These are phyloP conservation scores for Nephotettix cincticeps DNA, from an alignment of 1,140 invertebrate genomes.

Conservation along the genomic window DNA sequence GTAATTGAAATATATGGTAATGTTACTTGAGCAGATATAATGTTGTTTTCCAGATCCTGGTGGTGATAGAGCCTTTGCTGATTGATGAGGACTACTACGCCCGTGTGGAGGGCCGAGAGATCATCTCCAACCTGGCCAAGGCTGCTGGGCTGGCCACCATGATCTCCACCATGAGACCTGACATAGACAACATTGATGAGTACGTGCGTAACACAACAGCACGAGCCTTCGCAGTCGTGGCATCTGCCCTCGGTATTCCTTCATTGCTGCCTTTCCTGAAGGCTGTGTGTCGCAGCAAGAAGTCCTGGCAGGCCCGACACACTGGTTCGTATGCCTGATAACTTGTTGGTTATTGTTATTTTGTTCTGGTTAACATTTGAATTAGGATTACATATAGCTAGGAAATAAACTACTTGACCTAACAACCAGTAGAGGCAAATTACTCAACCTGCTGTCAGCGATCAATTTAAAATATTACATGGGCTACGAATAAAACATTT, in stretches of 20 bases:
- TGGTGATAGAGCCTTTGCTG: conserved; percentile 97
- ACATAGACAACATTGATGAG: conserved; percentile 99
- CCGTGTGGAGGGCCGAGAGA: conserved; percentile 97
- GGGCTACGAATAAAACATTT: too few relatives aligned
- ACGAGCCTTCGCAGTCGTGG: conserved; percentile 98
- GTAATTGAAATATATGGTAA: too few relatives aligned
- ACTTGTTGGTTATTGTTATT: too few relatives aligned
- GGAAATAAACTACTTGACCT: too few relatives aligned
- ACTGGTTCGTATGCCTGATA: conserved; percentile 75
- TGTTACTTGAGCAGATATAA: too few relatives aligned
- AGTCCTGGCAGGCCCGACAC: conserved; percentile 99
- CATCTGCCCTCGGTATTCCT: conserved; percentile 97
- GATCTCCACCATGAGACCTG: conserved; percentile 99
- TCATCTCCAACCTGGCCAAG: conserved; percentile 99
- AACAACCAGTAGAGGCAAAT: too few relatives aligned
- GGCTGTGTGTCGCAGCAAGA: conserved; percentile 98
- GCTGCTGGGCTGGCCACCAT: conserved; percentile 99
- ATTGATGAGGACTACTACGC: conserved; percentile 99
- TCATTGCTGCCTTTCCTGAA: conserved; percentile 97
- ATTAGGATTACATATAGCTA: too few relatives aligned
- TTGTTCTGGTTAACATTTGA: too few relatives aligned
- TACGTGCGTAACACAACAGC: conserved; percentile 99
- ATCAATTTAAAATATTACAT: too few relatives aligned
- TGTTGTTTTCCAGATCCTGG: conserved; percentile 70
- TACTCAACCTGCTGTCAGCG: too few relatives aligned